Evolutionary conservation across 2,888 invertebrate genomes (phyloP), one percentile per base, ranked within the genome.

Genomic region (Dynastes tityus): DNA sequence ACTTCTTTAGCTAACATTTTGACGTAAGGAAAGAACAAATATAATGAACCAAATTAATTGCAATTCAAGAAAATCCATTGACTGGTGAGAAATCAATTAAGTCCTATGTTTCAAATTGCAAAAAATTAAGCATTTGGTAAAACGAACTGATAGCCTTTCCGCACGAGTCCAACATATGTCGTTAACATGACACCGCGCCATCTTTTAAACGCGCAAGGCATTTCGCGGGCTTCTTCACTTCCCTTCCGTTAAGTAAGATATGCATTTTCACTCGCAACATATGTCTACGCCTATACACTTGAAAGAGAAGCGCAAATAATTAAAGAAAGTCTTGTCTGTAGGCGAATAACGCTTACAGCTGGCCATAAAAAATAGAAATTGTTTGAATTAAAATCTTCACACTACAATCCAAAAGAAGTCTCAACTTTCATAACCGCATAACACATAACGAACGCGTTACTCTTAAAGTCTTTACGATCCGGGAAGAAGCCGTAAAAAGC

Each of bases 211-310:
- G 67, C 22, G 8, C 45, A 6, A 45, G 27, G 27, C 45, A 67
- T 45, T 67, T 45, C 27, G 49, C 67, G 22, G 67, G 67, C 45
- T 67, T 67, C 67, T 27, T 22, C 67, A 67, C 45, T 67, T 67
- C 67, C 45, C 45, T 67, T 67, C 67, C 67, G 67, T 45, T 67
- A 9, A 67, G 16, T 32, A 11, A 67, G 22, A 45, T 27, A 27
- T 45, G 40, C 67, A 22, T 67, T 45, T 67, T 67, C 45, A 67
- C 67, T 67, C 32, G 22, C n/a, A 45, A 67, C 65, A 61, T 27
- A 61, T 27, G 49, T 49, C 49, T 9, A 32, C 64, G 13, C 37
- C 4, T 29, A n/a, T 29, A 67, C 13, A 27, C 27, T 67, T 67
- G 45, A 49, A 49, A 4, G 45, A 67, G 16, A 40, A 16, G 45